phyloP scores from a whole-genome alignment of 2,888 invertebrate species.

The Hirudinaria manillensis region DNA sequence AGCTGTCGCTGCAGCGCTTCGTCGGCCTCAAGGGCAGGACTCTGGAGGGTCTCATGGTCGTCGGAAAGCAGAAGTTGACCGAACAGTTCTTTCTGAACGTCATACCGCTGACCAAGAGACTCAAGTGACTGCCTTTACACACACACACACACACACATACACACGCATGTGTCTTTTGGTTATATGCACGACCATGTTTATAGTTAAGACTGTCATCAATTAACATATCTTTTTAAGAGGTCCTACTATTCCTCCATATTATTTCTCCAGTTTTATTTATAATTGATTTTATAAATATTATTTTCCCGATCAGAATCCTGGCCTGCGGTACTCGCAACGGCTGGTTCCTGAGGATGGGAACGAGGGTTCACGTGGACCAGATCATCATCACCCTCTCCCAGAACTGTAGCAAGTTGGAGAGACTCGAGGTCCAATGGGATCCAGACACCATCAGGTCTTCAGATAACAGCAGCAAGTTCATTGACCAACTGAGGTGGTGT shows the following conservation, averaged over 20 bases:
- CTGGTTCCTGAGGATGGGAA: slow-evolving; percentile 85
- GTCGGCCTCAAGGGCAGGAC: slow-evolving; percentile 81
- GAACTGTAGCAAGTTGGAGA: slow-evolving; percentile 77
- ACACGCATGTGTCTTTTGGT: background rate
- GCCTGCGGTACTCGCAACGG: slow-evolving; percentile 95
- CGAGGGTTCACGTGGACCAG: slow-evolving; percentile 75
- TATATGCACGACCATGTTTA: background rate
- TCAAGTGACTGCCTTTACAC: slow-evolving; percentile 64
- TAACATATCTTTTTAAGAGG: too few relatives aligned
- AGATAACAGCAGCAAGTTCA: slow-evolving; percentile 98
- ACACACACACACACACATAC: too few relatives aligned
- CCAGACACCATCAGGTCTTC: slow-evolving; percentile 95
- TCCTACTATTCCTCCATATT: too few relatives aligned
- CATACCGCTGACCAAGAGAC: slow-evolving; percentile 80
- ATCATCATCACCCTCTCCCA: slow-evolving; percentile 94
- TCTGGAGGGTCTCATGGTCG: slow-evolving; percentile 77
- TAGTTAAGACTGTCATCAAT: too few relatives aligned
- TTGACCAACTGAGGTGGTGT: slow-evolving; percentile 76
- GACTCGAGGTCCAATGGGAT: slow-evolving; percentile 94
- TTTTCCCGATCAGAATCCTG: slow-evolving; percentile 67
- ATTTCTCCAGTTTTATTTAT: too few relatives aligned
- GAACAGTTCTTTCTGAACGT: slow-evolving; percentile 97
- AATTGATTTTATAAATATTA: too few relatives aligned
- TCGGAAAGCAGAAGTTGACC: slow-evolving; percentile 94
- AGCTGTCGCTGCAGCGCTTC: slow-evolving; percentile 82